Percentiles rank a stretch among this genome's conserved stretches.
phyloP scores from a whole-genome alignment of 2,797 vertebrate species.

The Scolopax bukidnonensis region DNA sequence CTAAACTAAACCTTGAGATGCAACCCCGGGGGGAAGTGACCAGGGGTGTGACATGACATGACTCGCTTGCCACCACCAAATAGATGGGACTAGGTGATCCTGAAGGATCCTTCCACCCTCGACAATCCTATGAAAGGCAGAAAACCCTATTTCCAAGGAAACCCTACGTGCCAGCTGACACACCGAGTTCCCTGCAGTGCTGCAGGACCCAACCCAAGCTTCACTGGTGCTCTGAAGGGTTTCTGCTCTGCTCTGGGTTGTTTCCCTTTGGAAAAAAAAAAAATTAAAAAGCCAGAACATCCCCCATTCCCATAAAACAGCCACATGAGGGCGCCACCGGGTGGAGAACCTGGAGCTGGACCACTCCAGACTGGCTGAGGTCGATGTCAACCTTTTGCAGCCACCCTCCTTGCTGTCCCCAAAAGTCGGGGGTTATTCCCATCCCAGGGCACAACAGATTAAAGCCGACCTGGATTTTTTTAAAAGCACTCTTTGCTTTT shows the following conservation, averaged over 20 bases:
- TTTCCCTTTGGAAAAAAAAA: too few relatives aligned
- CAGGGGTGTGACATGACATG: too few relatives aligned
- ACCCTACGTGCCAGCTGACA: not conserved
- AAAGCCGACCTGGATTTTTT: not conserved
- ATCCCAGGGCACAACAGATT: not conserved
- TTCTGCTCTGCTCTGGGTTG: not conserved
- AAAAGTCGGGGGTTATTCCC: not conserved
- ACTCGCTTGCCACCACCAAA: not conserved
- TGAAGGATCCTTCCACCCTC: too few relatives aligned
- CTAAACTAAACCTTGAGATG: fast-evolving
- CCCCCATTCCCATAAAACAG: not conserved
- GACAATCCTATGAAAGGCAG: too few relatives aligned
- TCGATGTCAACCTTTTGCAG: not conserved
- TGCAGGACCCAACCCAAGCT: not conserved
- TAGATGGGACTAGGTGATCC: too few relatives aligned
- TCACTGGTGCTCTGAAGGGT: not conserved
- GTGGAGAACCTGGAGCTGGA: not conserved
- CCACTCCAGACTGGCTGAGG: not conserved
- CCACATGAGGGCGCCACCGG: not conserved
- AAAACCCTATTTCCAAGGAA: fast-evolving
- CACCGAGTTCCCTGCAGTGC: fast-evolving
- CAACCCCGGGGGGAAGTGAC: too few relatives aligned
- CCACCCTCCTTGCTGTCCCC: not conserved
- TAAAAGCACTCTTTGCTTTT: not conserved
- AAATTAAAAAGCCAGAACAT: too few relatives aligned